Percentiles rank a stretch among this genome's conserved stretches.
Conservation (phyloP, 1,140 invertebrate genomes). For the Lepidotrigona ventralis region DNA sequence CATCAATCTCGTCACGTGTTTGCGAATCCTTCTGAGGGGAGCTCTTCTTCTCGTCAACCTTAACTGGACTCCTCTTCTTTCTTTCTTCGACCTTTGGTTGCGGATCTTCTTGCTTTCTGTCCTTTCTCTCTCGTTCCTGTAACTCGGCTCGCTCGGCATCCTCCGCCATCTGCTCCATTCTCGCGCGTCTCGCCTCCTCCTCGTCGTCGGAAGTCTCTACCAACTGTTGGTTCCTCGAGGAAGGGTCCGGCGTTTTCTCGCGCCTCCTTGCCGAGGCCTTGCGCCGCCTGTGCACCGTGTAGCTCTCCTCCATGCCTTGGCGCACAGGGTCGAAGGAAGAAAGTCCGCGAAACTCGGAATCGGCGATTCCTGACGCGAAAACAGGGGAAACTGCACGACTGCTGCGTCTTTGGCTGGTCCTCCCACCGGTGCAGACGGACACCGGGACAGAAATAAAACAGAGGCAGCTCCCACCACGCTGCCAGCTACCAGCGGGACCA, state of each 20-base stretch:
- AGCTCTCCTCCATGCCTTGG: constrained; percentile 76
- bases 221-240: constrained; percentile 41
- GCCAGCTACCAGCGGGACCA: constrained; percentile 38
- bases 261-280: constrained; percentile 73
- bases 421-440: constrained; percentile 36
- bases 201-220: constrained; percentile 62
- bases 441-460: constrained; percentile 76
- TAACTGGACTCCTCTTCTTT: neutral
- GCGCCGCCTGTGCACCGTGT: constrained; percentile 75
- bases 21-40: constrained; percentile 43
- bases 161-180: constrained; percentile 75
- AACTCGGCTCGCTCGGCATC: constrained; percentile 72
- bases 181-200: constrained; percentile 68
- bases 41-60: constrained; percentile 4
- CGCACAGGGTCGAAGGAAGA: neutral
- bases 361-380: neutral
- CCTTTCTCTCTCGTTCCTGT: constrained; percentile 26
- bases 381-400: neutral
- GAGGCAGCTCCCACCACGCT: constrained; percentile 70
- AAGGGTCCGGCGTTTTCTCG: constrained; percentile 73
- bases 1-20: constrained; percentile 59
- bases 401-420: neutral
- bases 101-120: neutral
- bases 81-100: neutral
- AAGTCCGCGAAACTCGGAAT: neutral